Evolutionary conservation across 2,113 vertebrate species (phyloP), one percentile per base, ranked within the genome.

Genomic region (Halichoerus grypus): DNA sequence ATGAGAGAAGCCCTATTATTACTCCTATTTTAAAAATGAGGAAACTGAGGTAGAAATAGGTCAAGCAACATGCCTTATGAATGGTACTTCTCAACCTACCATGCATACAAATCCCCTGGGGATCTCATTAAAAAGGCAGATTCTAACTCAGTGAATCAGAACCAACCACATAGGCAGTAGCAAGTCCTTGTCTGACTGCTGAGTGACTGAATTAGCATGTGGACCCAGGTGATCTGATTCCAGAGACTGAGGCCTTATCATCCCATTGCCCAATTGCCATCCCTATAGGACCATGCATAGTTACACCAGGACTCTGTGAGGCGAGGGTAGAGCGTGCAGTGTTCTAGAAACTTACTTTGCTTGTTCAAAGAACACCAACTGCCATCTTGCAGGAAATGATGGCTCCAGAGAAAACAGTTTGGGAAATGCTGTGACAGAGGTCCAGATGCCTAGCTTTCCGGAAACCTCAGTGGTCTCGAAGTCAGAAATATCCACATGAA

Each of bases 361-460:
- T 67, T 83, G 7, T 91, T 80, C 61, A 71, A 91, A 91, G 63
- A 77, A 31, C 31, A 91, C 36, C 63, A 61, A 59, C 96, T 21
- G 13, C 10, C 51, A 26, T 57, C 63, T 86, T 90, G 21, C 15
- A 55, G 59, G 53, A 97, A 93, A 93, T 8, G 19, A 94, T 13
- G 77, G 22, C 13, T 26, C 49, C 59, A 31, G 0, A 53, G 89
- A 82, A 90, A 61, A 79, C 10, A 76, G n/a, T 42, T 22, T 85
- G 65, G 8, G 22, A 69, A 92, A 49, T 18, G 3, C 22, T 79
- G 4, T 71, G 21, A 79, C 8, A 5, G 46, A 83, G 72, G 26
- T 9, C 42, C 61, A 49, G 31, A 92, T 53, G 14, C 13, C 69
- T 61, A 31, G 51, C 51, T 91, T 84, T 85, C 49, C 55, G 46